phyloP scores from a whole-genome alignment of 1,140 invertebrate species.

The Helicoverpa armigera region DNA sequence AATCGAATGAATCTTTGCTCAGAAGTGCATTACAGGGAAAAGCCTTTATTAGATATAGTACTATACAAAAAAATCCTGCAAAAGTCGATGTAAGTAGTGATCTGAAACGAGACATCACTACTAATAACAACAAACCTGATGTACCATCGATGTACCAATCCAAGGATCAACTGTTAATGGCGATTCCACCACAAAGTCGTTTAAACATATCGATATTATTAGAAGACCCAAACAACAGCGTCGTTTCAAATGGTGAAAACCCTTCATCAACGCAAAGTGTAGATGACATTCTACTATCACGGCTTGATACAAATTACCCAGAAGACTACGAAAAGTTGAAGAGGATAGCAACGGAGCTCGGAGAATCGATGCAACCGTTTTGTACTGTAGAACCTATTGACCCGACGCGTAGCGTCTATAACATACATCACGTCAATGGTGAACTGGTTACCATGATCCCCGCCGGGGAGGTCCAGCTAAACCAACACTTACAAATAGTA shows the following conservation, averaged over 20 bases:
- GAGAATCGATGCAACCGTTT: conserved; percentile 90
- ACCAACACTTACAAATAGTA: conserved; percentile 85
- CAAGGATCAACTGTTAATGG: conserved; percentile 81
- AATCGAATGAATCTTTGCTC: conserved; percentile 91
- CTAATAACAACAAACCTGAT: conserved; percentile 85
- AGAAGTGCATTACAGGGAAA: conserved; percentile 93
- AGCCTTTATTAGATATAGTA: conserved; percentile 88
- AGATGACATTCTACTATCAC: conserved; percentile 91
- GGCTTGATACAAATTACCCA: conserved; percentile 89
- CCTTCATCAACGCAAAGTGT: conserved; percentile 89
- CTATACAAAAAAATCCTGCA: conserved; percentile 77
- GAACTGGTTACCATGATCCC: conserved; percentile 85
- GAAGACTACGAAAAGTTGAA: conserved; percentile 92
- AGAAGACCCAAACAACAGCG: conserved; percentile 77
- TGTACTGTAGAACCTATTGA: conserved; percentile 89
- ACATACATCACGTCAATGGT: conserved; percentile 84
- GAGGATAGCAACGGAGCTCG: conserved; percentile 91
- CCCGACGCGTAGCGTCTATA: conserved; percentile 85
- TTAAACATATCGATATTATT: conserved; percentile 85
- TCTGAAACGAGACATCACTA: conserved; percentile 79
- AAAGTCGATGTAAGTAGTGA: conserved; percentile 77
- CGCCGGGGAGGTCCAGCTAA: conserved; percentile 80
- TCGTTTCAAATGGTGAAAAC: conserved; percentile 85
- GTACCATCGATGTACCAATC: conserved; percentile 82
- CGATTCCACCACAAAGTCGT: conserved; percentile 80